phyloP scores from a whole-genome alignment of 1,140 invertebrate genomes.

The Nylanderia fulva region DNA sequence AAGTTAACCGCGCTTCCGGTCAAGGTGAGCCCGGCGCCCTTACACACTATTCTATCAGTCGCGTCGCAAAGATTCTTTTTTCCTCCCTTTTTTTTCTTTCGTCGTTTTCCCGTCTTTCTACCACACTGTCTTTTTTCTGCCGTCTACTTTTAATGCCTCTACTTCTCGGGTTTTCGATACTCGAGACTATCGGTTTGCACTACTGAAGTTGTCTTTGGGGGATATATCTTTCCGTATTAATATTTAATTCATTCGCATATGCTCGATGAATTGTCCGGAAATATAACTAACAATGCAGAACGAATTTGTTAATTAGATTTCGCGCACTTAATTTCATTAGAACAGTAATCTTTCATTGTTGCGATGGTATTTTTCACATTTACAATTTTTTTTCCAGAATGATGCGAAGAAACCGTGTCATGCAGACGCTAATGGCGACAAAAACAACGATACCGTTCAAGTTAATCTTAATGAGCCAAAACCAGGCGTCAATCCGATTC shows the following conservation, averaged over 20 bases:
- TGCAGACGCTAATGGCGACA: slow-evolving; percentile 75
- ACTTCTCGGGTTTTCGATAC: not conserved
- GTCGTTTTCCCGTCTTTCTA: slow-evolving; percentile 43
- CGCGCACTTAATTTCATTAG: not conserved
- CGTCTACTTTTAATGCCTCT: slow-evolving; percentile 9
- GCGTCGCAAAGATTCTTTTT: slow-evolving; percentile 44
- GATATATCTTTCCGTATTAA: not conserved
- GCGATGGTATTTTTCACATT: slow-evolving; percentile 20
- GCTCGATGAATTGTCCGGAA: not conserved
- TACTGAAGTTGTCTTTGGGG: not conserved
- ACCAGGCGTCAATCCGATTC: slow-evolving; percentile 12
- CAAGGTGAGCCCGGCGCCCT: slow-evolving; percentile 83
- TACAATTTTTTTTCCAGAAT: slow-evolving; percentile 66
- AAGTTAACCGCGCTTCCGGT: slow-evolving; percentile 86
- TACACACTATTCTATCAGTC: slow-evolving; percentile 70
- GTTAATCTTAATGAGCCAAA: slow-evolving; percentile 65
- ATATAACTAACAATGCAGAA: not conserved
- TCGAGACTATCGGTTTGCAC: not conserved
- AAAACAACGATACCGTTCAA: slow-evolving; percentile 67
- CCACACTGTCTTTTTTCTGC: not conserved
- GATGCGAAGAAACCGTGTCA: slow-evolving; percentile 80
- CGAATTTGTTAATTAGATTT: slow-evolving; percentile 7
- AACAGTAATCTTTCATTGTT: not conserved
- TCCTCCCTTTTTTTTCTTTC: slow-evolving; percentile 29
- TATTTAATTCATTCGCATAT: not conserved